phyloP scores from a whole-genome alignment of 2,113 vertebrate species.

The Oxyruncus cristatus region DNA sequence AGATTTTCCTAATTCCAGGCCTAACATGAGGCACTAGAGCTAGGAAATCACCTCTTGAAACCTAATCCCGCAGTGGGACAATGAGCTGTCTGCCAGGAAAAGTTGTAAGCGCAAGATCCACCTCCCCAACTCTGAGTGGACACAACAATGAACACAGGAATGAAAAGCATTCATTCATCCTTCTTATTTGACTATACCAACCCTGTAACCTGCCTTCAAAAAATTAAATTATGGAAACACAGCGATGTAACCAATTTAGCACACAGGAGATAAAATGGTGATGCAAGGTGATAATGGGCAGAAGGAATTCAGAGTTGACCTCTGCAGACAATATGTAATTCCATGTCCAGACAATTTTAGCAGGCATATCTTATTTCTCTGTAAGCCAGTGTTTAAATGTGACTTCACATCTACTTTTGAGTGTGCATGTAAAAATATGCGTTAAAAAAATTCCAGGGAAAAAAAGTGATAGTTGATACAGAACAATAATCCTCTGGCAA shows the following conservation, averaged over 20 bases:
- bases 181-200: not conserved
- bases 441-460: not conserved
- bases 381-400: not conserved
- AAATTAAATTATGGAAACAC: not conserved
- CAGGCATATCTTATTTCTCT: not conserved
- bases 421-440: not conserved
- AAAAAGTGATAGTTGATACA: not conserved
- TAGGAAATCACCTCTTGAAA: not conserved
- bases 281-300: not conserved
- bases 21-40: not conserved
- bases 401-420: not conserved
- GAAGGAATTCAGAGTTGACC: not conserved
- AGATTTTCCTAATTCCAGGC: not conserved
- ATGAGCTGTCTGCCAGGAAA: not conserved
- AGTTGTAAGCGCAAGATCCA: not conserved
- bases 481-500: not conserved
- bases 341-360: not conserved
- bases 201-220: not conserved
- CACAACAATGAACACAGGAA: not conserved
- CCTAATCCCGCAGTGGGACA: not conserved
- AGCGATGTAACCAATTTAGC: not conserved
- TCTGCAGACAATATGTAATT: not conserved
- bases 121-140: not conserved
- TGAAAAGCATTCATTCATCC: not conserved
- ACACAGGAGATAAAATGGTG: not conserved